Evolutionary conservation across 2,797 vertebrate species (phyloP), one percentile per base, ranked within the genome.

Genomic region (Neopelma chrysocephalum): DNA sequence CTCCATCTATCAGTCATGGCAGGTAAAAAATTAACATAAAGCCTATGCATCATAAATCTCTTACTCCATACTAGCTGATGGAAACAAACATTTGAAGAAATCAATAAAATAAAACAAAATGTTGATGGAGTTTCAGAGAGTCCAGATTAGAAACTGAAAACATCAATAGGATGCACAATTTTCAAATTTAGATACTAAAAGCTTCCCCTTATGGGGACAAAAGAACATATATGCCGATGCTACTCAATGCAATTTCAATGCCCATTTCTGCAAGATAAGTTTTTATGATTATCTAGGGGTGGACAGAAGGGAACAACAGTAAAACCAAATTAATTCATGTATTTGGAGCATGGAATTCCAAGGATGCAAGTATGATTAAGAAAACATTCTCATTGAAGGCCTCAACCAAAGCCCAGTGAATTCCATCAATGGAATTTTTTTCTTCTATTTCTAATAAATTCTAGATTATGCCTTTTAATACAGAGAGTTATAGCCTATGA

Each of bases 181-280:
- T 62, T 78, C 42, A 89, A 27, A 75, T 58, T 58, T 34, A 61
- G 65, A 69, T 40, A 47, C 11, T 51, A 34, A 50, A 54, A 88
- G 47, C 19, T 69, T 66, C 26, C 12, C 6, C 1, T 0, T 29
- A 18, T 11, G 10, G 31, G 6, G 12, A 68, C 53, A 73, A 48
- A 82, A 50, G 3, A 53, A 72, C 5, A 3, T 0, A 0, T 26
- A 10, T 12, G 17, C 38, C 58, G 43, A 6, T 20, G 20, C 21
- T 36, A 54, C 43, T 79, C 40, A 82, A 16, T 31, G 31, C 12
- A 69, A 86, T 76, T 84, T 79, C 51, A 47, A 11, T 3, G 2
- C 51, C 10, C 8, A 27, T 29, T 82, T 84, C 58, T 69, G 34
- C 58, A 86, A 65, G 34, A n/a, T 34, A 84, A 71, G 31, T 58